These are phyloP conservation scores for Steinernema scapterisci DNA, from an alignment of 2,888 invertebrate genomes.

Conservation along the genomic window DNA sequence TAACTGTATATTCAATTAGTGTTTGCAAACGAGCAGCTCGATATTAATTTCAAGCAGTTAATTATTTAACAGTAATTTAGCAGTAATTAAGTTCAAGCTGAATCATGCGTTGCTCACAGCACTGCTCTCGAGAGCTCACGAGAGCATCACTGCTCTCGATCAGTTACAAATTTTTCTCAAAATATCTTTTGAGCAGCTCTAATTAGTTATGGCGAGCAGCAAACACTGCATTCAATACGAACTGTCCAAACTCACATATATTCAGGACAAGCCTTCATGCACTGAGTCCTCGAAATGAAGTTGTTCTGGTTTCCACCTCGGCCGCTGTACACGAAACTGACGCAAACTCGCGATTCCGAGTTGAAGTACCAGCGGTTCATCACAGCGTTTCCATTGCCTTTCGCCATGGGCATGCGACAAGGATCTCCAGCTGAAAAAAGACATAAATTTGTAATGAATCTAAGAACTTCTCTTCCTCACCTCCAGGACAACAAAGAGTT, in stretches of 20 bases:
- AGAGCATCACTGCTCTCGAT: no score
- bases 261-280: conserved; percentile 36
- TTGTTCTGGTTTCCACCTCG: conserved; percentile 45
- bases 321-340: conserved; percentile 45
- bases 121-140: no score
- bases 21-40: no score
- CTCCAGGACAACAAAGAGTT: conserved; percentile 47
- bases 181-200: no score
- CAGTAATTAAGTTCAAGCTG: no score
- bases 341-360: conserved; percentile 42
- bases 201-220: no score
- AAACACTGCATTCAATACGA: neutral
- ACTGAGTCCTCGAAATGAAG: conserved; percentile 40
- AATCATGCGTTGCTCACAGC: no score
- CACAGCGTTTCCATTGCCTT: conserved; percentile 40
- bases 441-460: neutral
- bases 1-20: no score
- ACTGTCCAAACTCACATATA: conserved; percentile 18
- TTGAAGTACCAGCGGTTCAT: conserved; percentile 49
- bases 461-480: neutral
- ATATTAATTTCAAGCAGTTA: no score
- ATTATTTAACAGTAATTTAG: no score
- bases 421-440: conserved; percentile 38
- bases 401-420: conserved; percentile 39
- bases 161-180: no score